phyloP scores from a whole-genome alignment of 2,113 vertebrate genomes.

The Eublepharis macularius region DNA sequence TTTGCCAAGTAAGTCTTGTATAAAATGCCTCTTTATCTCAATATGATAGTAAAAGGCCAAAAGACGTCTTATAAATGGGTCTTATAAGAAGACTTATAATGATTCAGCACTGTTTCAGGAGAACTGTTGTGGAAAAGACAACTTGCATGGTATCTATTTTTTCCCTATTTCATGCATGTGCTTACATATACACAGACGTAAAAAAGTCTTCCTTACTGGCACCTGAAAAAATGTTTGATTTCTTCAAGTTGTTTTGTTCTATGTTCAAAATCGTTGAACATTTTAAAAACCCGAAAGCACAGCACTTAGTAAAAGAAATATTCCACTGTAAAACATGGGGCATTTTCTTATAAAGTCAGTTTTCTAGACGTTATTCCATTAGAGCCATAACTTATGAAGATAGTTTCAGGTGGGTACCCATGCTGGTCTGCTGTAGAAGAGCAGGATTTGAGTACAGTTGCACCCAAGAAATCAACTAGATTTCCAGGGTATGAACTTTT shows the following conservation, averaged over 20 bases:
- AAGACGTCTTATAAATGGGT: neutral
- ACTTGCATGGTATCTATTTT: neutral
- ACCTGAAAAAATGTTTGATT: neutral
- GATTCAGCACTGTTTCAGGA: neutral
- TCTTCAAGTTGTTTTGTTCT: constrained; percentile 1
- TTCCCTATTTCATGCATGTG: neutral
- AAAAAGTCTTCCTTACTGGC: neutral
- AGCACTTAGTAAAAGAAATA: neutral
- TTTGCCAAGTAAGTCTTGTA: constrained; percentile 4
- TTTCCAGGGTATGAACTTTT: no score
- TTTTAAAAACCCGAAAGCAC: neutral
- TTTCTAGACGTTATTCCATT: no score
- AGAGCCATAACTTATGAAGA: neutral
- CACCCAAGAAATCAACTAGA: no score
- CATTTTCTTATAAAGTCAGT: no score
- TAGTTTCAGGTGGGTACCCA: no score
- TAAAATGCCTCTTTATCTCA: neutral
- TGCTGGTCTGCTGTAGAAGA: no score
- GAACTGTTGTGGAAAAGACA: neutral
- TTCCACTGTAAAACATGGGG: neutral
- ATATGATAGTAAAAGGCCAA: neutral
- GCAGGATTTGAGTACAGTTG: no score
- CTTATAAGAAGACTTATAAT: no score
- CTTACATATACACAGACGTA: constrained; percentile 10
- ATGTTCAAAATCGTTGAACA: constrained; percentile 4